A percentile compares a stretch with the other conserved stretches of the same genome.
Conservation (phyloP, 2,888 invertebrate genomes). For the Mellilla xanthometata region DNA sequence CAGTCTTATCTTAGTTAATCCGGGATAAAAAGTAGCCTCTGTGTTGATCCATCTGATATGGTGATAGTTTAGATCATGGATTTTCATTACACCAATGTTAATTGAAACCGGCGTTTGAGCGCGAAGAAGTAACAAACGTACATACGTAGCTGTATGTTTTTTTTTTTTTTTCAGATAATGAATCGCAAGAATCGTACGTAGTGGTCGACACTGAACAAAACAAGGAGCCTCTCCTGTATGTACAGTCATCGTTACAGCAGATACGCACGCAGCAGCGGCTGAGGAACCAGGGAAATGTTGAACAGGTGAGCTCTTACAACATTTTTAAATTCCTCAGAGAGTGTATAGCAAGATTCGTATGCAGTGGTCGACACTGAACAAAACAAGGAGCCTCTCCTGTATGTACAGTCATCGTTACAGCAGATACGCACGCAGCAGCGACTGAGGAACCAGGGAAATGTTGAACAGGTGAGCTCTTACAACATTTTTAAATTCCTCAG, state of each 20-base stretch:
- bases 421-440: slow-evolving; percentile 11
- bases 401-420: slow-evolving; percentile 43
- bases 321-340: slow-evolving; percentile 45
- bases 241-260: slow-evolving; percentile 41
- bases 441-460: slow-evolving; percentile 9
- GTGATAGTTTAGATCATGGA: too few relatives aligned
- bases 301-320: background rate
- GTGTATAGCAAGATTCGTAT: slow-evolving; percentile 45
- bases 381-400: slow-evolving; percentile 48
- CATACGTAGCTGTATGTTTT: too few relatives aligned
- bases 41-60: too few relatives aligned
- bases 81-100: too few relatives aligned
- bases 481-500: slow-evolving; percentile 38
- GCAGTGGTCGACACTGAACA: slow-evolving; percentile 56
- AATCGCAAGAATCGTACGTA: slow-evolving; percentile 52
- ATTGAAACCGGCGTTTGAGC: too few relatives aligned
- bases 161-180: slow-evolving; percentile 41
- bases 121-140: too few relatives aligned
- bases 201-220: slow-evolving; percentile 54
- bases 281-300: slow-evolving; percentile 9
- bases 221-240: slow-evolving; percentile 46
- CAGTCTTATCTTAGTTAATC: too few relatives aligned
- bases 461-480: background rate
- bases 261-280: slow-evolving; percentile 4
- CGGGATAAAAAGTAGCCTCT: too few relatives aligned